Conservation (phyloP, 1,140 invertebrate species). For the Drosophila setifemur region DNA sequence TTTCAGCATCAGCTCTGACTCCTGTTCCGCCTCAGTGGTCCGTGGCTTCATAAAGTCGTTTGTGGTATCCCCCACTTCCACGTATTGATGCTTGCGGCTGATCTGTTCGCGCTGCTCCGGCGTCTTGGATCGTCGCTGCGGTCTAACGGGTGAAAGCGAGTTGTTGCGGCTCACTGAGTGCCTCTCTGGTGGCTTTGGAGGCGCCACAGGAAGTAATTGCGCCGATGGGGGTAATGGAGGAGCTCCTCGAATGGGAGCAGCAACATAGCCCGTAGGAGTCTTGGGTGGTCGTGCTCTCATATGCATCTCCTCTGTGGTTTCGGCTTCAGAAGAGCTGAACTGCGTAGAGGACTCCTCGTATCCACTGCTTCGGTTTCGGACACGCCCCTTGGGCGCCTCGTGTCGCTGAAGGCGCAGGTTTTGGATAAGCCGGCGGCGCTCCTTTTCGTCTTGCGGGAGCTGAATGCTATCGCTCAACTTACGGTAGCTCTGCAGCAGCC, state of each 20-base stretch:
- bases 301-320: constrained; percentile 47
- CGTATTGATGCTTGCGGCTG: constrained; percentile 47
- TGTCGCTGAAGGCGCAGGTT: constrained; percentile 67
- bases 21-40: constrained; percentile 50
- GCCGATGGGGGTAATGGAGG: constrained; percentile 41
- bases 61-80: constrained; percentile 48
- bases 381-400: constrained; percentile 43
- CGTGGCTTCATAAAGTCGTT: background rate
- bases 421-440: constrained; percentile 69
- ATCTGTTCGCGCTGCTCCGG: constrained; percentile 57
- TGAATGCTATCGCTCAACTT: constrained; percentile 78
- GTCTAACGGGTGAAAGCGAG: constrained; percentile 68
- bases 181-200: constrained; percentile 25
- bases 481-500: constrained; percentile 71
- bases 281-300: constrained; percentile 3
- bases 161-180: constrained; percentile 53
- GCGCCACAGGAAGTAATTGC: too few relatives aligned
- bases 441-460: constrained; percentile 71
- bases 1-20: constrained; percentile 42
- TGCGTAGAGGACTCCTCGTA: constrained; percentile 80
- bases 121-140: constrained; percentile 71
- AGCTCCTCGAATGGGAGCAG: constrained; percentile 59
- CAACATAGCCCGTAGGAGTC: constrained; percentile 27
- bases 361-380: constrained; percentile 65
- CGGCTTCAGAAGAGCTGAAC: constrained; percentile 77